Evolutionary conservation across 2,113 vertebrate genomes (phyloP).

Genomic region (Paralichthys olivaceus): DNA sequence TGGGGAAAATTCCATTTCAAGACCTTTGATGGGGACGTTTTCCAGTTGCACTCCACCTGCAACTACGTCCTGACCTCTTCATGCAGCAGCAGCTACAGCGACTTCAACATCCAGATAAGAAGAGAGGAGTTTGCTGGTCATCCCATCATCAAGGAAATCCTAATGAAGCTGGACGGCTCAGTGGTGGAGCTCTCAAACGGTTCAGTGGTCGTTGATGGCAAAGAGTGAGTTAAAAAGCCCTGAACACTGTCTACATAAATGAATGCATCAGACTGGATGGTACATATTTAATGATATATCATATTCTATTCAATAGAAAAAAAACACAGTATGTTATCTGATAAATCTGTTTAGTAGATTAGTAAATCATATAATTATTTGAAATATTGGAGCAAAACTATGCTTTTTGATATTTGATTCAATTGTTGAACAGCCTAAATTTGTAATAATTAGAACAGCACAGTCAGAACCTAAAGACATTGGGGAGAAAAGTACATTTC

Average conservation of each 20-base stretch:
- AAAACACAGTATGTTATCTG: no score
- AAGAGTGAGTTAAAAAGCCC: slow-evolving; percentile 75
- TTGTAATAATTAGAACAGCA: neutral
- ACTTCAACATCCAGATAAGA: slow-evolving; percentile 90
- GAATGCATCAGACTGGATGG: neutral
- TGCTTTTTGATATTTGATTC: neutral
- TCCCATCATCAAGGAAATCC: slow-evolving; percentile 72
- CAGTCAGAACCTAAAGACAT: no score
- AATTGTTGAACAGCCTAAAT: neutral
- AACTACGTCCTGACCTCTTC: slow-evolving; percentile 87
- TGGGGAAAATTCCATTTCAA: slow-evolving; percentile 93
- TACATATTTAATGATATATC: neutral
- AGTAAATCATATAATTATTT: no score
- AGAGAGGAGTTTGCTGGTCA: slow-evolving; percentile 54
- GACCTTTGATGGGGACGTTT: slow-evolving; percentile 89
- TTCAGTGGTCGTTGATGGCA: slow-evolving; percentile 72
- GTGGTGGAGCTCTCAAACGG: slow-evolving; percentile 79
- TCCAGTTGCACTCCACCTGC: slow-evolving; percentile 87
- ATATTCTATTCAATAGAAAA: neutral
- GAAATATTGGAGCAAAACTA: neutral
- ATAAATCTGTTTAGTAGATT: no score
- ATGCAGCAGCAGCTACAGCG: slow-evolving; percentile 83
- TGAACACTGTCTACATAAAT: neutral
- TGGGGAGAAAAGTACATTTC: no score
- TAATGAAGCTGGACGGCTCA: slow-evolving; percentile 85